Evolutionary conservation across 2,797 vertebrate species (phyloP).

Genomic region (Chelon auratus): DNA sequence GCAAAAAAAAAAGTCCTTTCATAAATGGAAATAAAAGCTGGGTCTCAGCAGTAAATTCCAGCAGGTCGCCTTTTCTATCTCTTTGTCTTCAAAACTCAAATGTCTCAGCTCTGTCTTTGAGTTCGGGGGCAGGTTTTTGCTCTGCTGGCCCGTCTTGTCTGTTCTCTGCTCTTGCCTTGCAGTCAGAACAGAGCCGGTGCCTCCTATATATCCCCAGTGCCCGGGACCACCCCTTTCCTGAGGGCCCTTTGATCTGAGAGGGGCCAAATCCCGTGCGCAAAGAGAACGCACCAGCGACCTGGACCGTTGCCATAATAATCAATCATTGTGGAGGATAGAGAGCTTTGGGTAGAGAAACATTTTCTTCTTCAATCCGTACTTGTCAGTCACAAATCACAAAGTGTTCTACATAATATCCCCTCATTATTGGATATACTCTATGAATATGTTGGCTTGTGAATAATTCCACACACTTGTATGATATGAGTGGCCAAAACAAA

Average conservation of each 20-base stretch:
- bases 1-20: conserved; percentile 47
- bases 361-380: conserved; percentile 24
- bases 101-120: conserved; percentile 50
- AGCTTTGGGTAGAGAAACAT: conserved; percentile 38
- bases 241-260: conserved; percentile 81
- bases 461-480: background rate
- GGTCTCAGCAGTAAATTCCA: conserved; percentile 71
- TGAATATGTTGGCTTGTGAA: background rate
- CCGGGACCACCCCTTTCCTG: conserved; percentile 81
- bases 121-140: conserved; percentile 48
- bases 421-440: background rate
- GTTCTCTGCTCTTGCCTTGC: conserved; percentile 77
- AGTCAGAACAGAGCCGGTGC: conserved; percentile 65
- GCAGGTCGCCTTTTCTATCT: conserved; percentile 49
- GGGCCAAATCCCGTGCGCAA: conserved; percentile 76
- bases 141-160: conserved; percentile 57
- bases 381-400: conserved; percentile 30
- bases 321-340: conserved; percentile 77
- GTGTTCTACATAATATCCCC: background rate
- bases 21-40: conserved; percentile 38
- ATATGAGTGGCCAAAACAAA: background rate
- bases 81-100: conserved; percentile 49
- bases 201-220: conserved; percentile 72
- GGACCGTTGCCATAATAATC: conserved; percentile 82
- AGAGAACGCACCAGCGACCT: conserved; percentile 79